These are phyloP conservation scores for Matsumyia berberina DNA, from an alignment of 2,888 invertebrate genomes.

Conservation along the genomic window DNA sequence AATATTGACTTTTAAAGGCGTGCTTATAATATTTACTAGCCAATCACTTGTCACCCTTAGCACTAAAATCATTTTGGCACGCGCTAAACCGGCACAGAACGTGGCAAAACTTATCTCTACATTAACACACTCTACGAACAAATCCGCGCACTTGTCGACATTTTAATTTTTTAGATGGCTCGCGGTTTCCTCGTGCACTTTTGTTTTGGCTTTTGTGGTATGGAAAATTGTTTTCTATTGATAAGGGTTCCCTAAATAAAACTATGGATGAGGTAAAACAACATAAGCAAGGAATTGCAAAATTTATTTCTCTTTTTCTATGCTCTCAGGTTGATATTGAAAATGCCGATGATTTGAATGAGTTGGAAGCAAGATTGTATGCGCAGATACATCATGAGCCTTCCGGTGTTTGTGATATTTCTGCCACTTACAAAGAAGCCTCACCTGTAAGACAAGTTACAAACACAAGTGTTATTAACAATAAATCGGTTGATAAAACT, in stretches of 20 bases:
- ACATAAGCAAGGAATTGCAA: neutral
- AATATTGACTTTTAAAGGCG: no score
- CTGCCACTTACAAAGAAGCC: constrained; percentile 36
- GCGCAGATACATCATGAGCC: constrained; percentile 82
- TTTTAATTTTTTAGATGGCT: constrained; percentile 34
- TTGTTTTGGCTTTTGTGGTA: constrained; percentile 37
- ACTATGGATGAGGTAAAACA: constrained; percentile 81
- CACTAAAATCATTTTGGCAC: no score
- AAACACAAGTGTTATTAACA: constrained; percentile 79
- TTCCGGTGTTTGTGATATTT: constrained; percentile 59
- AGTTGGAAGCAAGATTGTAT: constrained; percentile 83
- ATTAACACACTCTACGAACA: constrained; percentile 17
- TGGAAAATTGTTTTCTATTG: constrained; percentile 10
- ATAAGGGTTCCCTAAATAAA: constrained; percentile 32
- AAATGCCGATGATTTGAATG: constrained; percentile 80
- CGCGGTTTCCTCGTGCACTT: constrained; percentile 62
- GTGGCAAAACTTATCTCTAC: neutral
- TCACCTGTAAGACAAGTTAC: constrained; percentile 77
- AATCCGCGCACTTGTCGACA: constrained; percentile 23
- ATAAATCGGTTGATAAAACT: constrained; percentile 55
- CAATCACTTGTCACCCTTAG: no score
- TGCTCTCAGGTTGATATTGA: constrained; percentile 77
- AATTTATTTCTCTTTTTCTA: neutral
- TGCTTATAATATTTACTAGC: no score
- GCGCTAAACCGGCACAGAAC: no score